phyloP scores from a whole-genome alignment of 2,113 vertebrate genomes.

The Pseudorasbora parva region DNA sequence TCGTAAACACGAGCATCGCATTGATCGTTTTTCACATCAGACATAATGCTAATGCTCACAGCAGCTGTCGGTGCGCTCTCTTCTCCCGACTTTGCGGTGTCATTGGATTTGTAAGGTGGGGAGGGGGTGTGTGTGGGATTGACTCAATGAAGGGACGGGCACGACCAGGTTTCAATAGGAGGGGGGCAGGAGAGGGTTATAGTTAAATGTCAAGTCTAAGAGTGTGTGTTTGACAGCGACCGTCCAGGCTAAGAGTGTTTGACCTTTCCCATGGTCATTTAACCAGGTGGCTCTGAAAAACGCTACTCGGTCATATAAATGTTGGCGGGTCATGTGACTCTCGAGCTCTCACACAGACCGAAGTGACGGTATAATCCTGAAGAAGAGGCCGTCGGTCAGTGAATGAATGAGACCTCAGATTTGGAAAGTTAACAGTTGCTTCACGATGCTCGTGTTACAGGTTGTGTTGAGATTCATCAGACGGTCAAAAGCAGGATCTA shows the following conservation, averaged over 20 bases:
- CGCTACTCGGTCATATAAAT: background rate
- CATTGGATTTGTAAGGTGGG: conserved; percentile 12
- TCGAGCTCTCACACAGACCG: conserved; percentile 32
- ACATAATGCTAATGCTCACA: conserved; percentile 2
- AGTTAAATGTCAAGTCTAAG: conserved; percentile 45
- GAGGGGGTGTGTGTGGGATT: background rate
- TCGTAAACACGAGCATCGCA: background rate
- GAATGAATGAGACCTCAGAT: background rate
- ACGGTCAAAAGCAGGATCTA: background rate
- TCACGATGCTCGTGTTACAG: conserved; percentile 47
- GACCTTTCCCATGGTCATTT: conserved; percentile 54
- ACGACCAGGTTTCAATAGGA: background rate
- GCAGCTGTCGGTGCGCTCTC: background rate
- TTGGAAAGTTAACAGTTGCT: background rate
- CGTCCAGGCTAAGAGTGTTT: conserved; percentile 27
- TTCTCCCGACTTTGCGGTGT: conserved; percentile 12
- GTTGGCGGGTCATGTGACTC: background rate
- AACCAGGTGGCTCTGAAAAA: conserved; percentile 21
- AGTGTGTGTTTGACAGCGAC: background rate
- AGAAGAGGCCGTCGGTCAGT: background rate
- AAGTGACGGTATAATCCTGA: background rate
- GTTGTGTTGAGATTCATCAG: conserved; percentile 30
- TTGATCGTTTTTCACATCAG: background rate
- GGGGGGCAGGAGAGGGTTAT: background rate
- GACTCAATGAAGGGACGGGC: background rate